A percentile compares a stretch with the other conserved stretches of the same genome.
phyloP scores from a whole-genome alignment of 2,797 vertebrate genomes.

The Smutsia gigantea region DNA sequence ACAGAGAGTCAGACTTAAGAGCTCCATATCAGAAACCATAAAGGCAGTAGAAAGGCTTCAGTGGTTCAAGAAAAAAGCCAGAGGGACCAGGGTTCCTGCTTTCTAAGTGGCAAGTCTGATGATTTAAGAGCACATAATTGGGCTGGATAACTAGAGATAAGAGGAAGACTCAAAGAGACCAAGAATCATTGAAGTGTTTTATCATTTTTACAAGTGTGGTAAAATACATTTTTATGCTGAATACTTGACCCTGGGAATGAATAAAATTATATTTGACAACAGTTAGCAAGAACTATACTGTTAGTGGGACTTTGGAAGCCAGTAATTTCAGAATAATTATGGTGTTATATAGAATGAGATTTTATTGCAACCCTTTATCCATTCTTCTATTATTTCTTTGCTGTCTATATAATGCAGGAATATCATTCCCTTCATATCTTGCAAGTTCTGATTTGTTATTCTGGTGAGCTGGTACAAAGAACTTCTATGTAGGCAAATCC shows the following conservation, averaged over 20 bases:
- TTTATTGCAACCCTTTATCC: background rate
- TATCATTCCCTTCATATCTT: background rate
- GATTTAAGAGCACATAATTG: background rate
- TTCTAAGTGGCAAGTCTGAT: background rate
- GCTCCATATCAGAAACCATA: background rate
- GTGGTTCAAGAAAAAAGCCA: background rate
- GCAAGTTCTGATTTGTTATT: background rate
- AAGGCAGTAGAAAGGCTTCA: background rate
- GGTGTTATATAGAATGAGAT: background rate
- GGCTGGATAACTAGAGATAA: background rate
- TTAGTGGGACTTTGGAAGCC: background rate
- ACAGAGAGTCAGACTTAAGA: background rate
- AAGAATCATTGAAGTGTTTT: background rate
- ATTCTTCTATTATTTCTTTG: background rate
- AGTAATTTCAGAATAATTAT: conserved; percentile 39
- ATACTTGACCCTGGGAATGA: background rate
- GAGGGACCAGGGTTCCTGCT: background rate
- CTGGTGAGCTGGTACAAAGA: conserved; percentile 15
- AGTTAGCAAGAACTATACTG: background rate
- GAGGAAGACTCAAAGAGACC: background rate
- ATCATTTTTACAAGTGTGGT: conserved; percentile 1
- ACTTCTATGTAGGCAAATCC: background rate
- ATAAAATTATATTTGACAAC: conserved; percentile 53
- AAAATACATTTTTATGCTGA: conserved; percentile 14
- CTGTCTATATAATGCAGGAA: background rate